Conservation (phyloP, 2,113 vertebrate genomes). For the Elephantulus edwardii region DNA sequence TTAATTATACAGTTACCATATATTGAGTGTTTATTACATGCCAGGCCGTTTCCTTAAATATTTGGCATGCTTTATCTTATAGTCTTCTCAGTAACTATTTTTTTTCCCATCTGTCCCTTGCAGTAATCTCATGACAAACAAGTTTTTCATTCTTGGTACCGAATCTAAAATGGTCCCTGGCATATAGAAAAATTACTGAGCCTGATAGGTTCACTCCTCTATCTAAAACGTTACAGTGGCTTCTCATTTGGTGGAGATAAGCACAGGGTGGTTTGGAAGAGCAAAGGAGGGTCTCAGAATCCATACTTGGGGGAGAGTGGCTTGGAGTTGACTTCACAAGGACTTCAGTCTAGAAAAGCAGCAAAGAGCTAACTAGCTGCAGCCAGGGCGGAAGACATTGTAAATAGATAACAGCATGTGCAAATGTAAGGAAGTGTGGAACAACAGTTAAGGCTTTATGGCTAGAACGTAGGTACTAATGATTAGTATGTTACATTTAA, state of each 20-base stretch:
- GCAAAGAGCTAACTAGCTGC: slow-evolving; percentile 7
- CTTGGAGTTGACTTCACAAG: not conserved
- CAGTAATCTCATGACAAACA: too few species aligned
- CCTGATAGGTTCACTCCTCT: not conserved
- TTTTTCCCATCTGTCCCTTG: too few species aligned
- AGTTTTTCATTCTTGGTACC: slow-evolving; percentile 34
- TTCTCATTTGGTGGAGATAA: slow-evolving; percentile 25
- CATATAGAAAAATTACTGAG: not conserved
- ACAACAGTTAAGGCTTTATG: slow-evolving; percentile 6
- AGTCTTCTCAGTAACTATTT: slow-evolving; percentile 21
- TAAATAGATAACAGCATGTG: not conserved
- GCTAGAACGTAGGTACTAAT: not conserved
- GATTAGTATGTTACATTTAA: not conserved
- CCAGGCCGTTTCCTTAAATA: slow-evolving; percentile 6
- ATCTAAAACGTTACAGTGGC: not conserved
- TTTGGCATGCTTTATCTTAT: slow-evolving; percentile 22
- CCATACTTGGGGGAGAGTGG: not conserved
- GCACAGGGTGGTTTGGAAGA: not conserved
- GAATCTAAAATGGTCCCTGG: slow-evolving; percentile 10
- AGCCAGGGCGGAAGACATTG: slow-evolving; percentile 25
- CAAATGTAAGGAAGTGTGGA: not conserved
- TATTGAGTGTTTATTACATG: not conserved
- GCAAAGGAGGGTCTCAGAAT: not conserved
- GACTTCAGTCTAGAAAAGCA: slow-evolving; percentile 36
- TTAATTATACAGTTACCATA: slow-evolving; percentile 6